These are phyloP conservation scores for Tapirus terrestris DNA, from an alignment of 2,113 vertebrate genomes.

Conservation along the genomic window DNA sequence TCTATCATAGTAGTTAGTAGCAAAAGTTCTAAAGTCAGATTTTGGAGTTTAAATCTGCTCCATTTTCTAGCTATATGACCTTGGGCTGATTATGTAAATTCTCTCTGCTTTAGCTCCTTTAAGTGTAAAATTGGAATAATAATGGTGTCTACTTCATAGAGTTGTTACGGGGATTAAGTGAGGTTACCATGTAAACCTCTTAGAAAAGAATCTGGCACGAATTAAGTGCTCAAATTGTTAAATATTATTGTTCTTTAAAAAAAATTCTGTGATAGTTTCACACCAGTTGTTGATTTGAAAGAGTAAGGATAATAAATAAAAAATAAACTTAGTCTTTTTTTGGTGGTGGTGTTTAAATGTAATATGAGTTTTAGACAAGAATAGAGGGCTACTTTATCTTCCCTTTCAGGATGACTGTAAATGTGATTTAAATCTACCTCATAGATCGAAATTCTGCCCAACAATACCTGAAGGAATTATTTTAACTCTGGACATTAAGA, in stretches of 20 bases:
- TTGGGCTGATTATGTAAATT: not conserved
- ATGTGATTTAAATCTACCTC: not conserved
- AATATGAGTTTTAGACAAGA: not conserved
- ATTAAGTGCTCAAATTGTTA: not conserved
- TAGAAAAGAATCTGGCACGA: not conserved
- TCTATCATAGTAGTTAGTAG: not conserved
- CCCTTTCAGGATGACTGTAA: not conserved
- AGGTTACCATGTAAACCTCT: not conserved
- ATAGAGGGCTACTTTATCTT: not conserved
- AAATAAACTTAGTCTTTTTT: not conserved
- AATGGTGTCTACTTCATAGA: not conserved
- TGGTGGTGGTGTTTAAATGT: not conserved
- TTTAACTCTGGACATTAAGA: not conserved
- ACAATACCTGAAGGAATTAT: not conserved
- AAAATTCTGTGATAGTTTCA: not conserved
- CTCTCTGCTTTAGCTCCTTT: not conserved
- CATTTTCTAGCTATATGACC: not conserved
- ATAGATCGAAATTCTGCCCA: not conserved
- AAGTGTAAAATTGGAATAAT: not conserved
- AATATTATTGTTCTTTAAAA: not conserved
- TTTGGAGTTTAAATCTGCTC: not conserved
- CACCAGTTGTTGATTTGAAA: not conserved
- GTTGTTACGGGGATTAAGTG: not conserved
- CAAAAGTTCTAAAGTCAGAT: not conserved
- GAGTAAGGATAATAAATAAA: not conserved